phyloP scores from a whole-genome alignment of 2,113 vertebrate genomes.

The Mohoua ochrocephala region DNA sequence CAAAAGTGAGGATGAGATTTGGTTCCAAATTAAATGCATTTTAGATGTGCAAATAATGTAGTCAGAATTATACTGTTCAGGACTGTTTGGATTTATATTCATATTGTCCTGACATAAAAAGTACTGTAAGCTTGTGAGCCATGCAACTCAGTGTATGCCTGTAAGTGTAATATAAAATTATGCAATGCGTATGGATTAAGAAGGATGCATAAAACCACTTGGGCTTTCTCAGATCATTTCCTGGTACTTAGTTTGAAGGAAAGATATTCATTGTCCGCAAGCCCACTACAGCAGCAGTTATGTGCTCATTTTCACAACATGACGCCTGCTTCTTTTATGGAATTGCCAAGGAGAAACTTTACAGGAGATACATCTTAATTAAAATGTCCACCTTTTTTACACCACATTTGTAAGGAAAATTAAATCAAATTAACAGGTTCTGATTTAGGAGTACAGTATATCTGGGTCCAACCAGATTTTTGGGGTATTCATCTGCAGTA shows the following conservation, averaged over 20 bases:
- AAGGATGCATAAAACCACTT: not conserved
- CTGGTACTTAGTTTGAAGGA: not conserved
- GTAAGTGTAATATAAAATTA: slow-evolving; percentile 42
- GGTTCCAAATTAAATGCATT: not conserved
- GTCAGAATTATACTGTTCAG: not conserved
- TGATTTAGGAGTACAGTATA: not conserved
- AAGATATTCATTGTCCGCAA: not conserved
- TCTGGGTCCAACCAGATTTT: slow-evolving; percentile 13
- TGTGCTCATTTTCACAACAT: not conserved
- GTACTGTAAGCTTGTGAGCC: not conserved
- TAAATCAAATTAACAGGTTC: slow-evolving; percentile 1
- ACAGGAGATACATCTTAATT: not conserved
- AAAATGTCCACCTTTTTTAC: not conserved
- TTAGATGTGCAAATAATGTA: not conserved
- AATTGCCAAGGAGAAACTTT: slow-evolving; percentile 7
- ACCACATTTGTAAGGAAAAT: slow-evolving; percentile 2
- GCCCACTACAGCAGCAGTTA: not conserved
- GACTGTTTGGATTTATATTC: slow-evolving; percentile 33
- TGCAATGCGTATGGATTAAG: not conserved
- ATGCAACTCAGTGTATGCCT: slow-evolving; percentile 1
- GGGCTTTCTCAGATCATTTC: slow-evolving; percentile 19
- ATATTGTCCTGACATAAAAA: not conserved
- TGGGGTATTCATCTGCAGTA: slow-evolving; percentile 52
- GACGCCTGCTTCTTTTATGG: not conserved
- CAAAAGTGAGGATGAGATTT: not conserved